Conservation (phyloP, 2,888 invertebrate species). For the Polymixis flavicincta region DNA sequence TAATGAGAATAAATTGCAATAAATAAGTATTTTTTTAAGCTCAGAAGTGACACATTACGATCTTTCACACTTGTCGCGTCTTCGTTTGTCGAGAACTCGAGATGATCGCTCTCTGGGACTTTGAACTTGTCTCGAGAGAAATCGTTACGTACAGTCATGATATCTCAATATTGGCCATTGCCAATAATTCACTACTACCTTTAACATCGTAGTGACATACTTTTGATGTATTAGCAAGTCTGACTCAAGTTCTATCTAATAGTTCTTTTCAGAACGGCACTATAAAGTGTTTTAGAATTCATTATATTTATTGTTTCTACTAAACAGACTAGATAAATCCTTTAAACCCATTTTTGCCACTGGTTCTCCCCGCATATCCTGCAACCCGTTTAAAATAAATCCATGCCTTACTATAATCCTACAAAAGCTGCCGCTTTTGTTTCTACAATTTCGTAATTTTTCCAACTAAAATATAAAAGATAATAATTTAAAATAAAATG, state of each 20-base stretch:
- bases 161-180: slow-evolving; percentile 46
- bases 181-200: slow-evolving; percentile 36
- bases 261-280: slow-evolving; percentile 7
- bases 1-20: not conserved
- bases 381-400: slow-evolving; percentile 27
- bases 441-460: slow-evolving; percentile 11
- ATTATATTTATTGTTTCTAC: slow-evolving; percentile 24
- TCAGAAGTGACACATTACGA: not conserved
- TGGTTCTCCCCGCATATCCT: slow-evolving; percentile 22
- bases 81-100: slow-evolving; percentile 26
- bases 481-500: slow-evolving; percentile 33
- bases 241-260: slow-evolving; percentile 8
- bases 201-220: slow-evolving; percentile 51
- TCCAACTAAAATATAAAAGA: slow-evolving; percentile 36
- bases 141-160: slow-evolving; percentile 49
- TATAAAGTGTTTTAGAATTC: not conserved
- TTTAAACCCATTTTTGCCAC: slow-evolving; percentile 37
- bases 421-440: slow-evolving; percentile 53
- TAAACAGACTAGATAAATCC: slow-evolving; percentile 17
- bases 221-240: slow-evolving; percentile 32
- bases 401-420: slow-evolving; percentile 44
- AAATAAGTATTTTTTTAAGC: too few relatives aligned
- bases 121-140: slow-evolving; percentile 64
- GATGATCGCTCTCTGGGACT: slow-evolving; percentile 45
- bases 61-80: slow-evolving; percentile 38